Conservation (phyloP, 2,797 vertebrate species). For the Tachyglossus aculeatus region DNA sequence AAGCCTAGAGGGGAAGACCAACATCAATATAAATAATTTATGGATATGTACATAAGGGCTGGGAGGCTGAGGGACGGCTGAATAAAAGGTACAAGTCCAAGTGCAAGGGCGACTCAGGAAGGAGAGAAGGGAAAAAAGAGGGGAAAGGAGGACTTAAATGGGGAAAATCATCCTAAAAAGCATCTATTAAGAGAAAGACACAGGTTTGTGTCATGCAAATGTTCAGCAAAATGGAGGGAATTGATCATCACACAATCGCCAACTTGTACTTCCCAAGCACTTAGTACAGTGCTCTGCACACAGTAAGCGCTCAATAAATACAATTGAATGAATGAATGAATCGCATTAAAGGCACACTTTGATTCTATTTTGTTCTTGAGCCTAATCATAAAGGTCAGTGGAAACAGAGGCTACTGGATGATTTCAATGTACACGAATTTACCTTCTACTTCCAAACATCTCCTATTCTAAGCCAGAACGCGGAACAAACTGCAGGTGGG, state of each 20-base stretch:
- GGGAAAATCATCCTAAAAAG: constrained; percentile 15
- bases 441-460: constrained; percentile 49
- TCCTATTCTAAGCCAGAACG: not conserved
- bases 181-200: not conserved
- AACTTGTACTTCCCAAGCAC: too few species aligned
- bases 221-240: constrained; percentile 4
- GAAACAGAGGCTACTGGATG: constrained; percentile 37
- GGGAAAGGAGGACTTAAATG: constrained; percentile 12
- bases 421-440: constrained; percentile 34
- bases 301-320: too few species aligned
- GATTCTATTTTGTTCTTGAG: constrained; percentile 12
- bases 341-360: constrained; percentile 19
- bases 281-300: too few species aligned
- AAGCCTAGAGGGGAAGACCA: too few species aligned
- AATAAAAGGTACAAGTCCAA: too few species aligned
- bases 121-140: too few species aligned
- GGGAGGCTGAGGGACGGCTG: not conserved
- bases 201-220: not conserved
- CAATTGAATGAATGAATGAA: too few species aligned
- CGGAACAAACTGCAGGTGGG: constrained; percentile 25
- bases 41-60: not conserved
- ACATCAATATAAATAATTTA: too few species aligned
- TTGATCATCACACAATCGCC: not conserved
- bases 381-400: constrained; percentile 27
- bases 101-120: too few species aligned